Percentiles rank a stretch among this genome's conserved stretches.
phyloP scores from a whole-genome alignment of 1,140 invertebrate genomes.

The Drosophila melanica region DNA sequence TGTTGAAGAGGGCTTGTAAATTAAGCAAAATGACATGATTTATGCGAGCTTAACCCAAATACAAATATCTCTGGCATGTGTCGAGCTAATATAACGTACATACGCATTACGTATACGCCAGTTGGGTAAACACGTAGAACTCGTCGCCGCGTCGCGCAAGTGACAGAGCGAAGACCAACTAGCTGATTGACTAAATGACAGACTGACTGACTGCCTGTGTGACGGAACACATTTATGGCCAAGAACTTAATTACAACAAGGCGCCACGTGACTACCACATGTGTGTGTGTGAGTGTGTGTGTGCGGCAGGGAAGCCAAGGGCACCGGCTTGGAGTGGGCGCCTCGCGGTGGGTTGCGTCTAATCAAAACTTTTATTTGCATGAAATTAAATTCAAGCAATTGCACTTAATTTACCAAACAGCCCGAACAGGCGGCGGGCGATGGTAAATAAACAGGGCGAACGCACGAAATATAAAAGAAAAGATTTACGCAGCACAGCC shows the following conservation, averaged over 20 bases:
- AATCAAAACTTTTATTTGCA: slow-evolving; percentile 83
- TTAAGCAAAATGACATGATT: neutral
- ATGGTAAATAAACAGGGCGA: slow-evolving; percentile 76
- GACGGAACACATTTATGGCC: slow-evolving; percentile 56
- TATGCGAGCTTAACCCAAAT: slow-evolving; percentile 7
- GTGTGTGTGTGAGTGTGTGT: neutral
- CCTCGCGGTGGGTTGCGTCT: slow-evolving; percentile 49
- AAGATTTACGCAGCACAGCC: slow-evolving; percentile 34
- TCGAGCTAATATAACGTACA: slow-evolving; percentile 51
- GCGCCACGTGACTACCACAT: slow-evolving; percentile 55
- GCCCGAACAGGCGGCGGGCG: slow-evolving; percentile 45
- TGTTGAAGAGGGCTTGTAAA: neutral
- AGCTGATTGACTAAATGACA: slow-evolving; percentile 9
- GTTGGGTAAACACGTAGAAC: slow-evolving; percentile 49
- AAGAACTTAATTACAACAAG: slow-evolving; percentile 76
- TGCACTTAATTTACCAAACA: slow-evolving; percentile 82
- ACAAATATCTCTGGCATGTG: slow-evolving; percentile 34
- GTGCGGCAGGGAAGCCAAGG: neutral
- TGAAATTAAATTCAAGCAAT: slow-evolving; percentile 83
- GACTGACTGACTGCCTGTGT: slow-evolving; percentile 15
- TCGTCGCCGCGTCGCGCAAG: neutral
- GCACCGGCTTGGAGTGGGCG: neutral
- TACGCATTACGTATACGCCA: slow-evolving; percentile 50
- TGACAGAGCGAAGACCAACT: slow-evolving; percentile 9
- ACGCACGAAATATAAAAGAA: slow-evolving; percentile 49